A percentile compares a stretch with the other conserved stretches of the same genome.
phyloP scores from a whole-genome alignment of 2,797 vertebrate genomes.

The Neosilurus mollespiculum region DNA sequence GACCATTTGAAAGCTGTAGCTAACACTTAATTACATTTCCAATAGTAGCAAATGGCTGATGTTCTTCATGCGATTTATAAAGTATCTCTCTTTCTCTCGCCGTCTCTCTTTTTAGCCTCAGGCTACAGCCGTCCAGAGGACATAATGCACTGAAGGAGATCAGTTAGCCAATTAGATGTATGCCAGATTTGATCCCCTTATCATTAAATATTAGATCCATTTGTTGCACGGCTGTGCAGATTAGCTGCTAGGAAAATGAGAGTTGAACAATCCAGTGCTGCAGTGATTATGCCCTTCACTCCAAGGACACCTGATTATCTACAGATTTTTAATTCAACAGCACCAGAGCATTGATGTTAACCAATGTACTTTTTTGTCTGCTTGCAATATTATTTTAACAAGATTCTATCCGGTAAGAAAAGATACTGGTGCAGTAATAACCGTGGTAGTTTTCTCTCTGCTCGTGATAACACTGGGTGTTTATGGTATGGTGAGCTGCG shows the following conservation, averaged over 20 bases:
- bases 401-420: neutral
- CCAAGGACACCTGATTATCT: constrained; percentile 64
- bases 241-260: constrained; percentile 64
- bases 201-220: constrained; percentile 58
- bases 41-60: constrained; percentile 67
- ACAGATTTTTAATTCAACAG: constrained; percentile 67
- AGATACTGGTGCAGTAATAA: neutral
- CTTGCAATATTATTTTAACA: neutral
- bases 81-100: constrained; percentile 47
- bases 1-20: constrained; percentile 74
- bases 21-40: constrained; percentile 77
- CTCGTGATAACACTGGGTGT: constrained; percentile 56
- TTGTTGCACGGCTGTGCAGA: constrained; percentile 49
- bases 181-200: constrained; percentile 64
- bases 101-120: constrained; percentile 49
- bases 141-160: constrained; percentile 71
- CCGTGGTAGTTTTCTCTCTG: constrained; percentile 50
- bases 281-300: constrained; percentile 62
- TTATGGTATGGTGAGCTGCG: constrained; percentile 58
- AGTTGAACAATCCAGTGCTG: constrained; percentile 57
- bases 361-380: neutral
- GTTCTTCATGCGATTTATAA: constrained; percentile 67
- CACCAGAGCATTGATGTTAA: constrained; percentile 65
- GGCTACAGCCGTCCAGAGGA: constrained; percentile 67
- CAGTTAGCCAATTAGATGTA: constrained; percentile 74